A percentile compares a stretch with the other conserved stretches of the same genome.
Conservation (phyloP, 2,113 vertebrate species). For the Xenus cinereus region DNA sequence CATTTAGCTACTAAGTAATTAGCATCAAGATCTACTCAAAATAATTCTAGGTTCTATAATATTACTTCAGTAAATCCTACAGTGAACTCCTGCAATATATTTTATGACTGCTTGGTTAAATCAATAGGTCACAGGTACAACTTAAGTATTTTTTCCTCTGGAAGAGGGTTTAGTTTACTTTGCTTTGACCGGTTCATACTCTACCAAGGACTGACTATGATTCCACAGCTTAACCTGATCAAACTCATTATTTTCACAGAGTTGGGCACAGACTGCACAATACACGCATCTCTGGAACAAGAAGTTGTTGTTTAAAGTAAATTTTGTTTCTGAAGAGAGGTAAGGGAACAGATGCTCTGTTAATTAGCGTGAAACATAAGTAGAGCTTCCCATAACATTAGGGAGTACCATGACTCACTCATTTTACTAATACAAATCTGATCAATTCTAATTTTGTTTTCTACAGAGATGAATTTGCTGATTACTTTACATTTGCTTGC, state of each 20-base stretch:
- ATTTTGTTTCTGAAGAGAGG: not conserved
- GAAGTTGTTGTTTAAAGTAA: not conserved
- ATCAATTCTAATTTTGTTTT: slow-evolving; percentile 17
- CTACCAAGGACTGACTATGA: not conserved
- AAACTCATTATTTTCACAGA: not conserved
- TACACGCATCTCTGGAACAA: not conserved
- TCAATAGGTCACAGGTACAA: not conserved
- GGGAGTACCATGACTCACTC: not conserved
- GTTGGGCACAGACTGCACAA: not conserved
- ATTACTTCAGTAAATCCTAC: not conserved
- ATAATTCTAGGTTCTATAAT: not conserved
- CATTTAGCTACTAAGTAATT: not conserved
- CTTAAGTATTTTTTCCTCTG: not conserved
- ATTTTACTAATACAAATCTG: not conserved
- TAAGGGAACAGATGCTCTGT: not conserved
- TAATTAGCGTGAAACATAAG: not conserved
- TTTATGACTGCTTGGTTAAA: not conserved
- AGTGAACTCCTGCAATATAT: not conserved
- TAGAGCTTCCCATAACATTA: not conserved
- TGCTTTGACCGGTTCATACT: not conserved
- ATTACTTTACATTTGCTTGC: not conserved
- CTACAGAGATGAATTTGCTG: not conserved
- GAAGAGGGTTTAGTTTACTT: not conserved
- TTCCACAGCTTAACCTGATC: not conserved
- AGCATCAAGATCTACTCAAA: not conserved